Evolutionary conservation across 30 jellyfish, hydroid and myxozoan species (phyloP).

Genomic region (Clytia hemisphaerica): DNA sequence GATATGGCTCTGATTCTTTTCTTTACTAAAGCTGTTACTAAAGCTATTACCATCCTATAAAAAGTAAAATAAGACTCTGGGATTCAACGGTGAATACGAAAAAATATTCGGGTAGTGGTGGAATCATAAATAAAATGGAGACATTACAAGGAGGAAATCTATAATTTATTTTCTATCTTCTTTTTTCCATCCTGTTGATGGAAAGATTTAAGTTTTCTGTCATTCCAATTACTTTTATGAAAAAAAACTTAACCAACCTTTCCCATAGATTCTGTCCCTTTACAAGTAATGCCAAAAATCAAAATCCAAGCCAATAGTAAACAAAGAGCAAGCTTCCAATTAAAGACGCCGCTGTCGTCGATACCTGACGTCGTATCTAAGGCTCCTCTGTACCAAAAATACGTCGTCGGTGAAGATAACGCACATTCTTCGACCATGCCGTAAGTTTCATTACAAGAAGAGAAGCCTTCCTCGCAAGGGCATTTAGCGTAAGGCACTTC

Average conservation of each 20-base stretch:
- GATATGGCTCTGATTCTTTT: too few species aligned
- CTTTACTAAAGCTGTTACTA: too few species aligned
- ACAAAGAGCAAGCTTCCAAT: constrained; percentile 79
- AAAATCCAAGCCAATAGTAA: constrained; percentile 74
- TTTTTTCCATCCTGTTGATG: too few species aligned
- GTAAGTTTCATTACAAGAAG: constrained; percentile 15
- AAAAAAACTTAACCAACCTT: constrained; percentile 50
- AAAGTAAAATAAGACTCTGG: too few species aligned
- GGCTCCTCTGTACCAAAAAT: constrained; percentile 39
- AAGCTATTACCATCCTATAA: too few species aligned
- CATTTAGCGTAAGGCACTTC: constrained; percentile 68
- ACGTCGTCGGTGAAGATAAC: constrained; percentile 72
- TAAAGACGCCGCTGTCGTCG: constrained; percentile 82
- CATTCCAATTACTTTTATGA: too few species aligned
- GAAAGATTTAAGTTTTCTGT: too few species aligned
- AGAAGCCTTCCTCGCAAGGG: constrained; percentile 29
- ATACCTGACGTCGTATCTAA: constrained; percentile 39
- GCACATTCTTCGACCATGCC: constrained; percentile 77
- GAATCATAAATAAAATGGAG: too few species aligned
- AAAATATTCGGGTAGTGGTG: too few species aligned
- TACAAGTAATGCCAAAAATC: constrained; percentile 54
- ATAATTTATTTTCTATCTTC: too few species aligned
- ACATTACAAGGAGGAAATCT: too few species aligned
- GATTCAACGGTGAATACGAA: too few species aligned
- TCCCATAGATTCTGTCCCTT: constrained; percentile 89